phyloP scores from a whole-genome alignment of 1,140 invertebrate genomes.

The Brachionus rotundiformis region DNA sequence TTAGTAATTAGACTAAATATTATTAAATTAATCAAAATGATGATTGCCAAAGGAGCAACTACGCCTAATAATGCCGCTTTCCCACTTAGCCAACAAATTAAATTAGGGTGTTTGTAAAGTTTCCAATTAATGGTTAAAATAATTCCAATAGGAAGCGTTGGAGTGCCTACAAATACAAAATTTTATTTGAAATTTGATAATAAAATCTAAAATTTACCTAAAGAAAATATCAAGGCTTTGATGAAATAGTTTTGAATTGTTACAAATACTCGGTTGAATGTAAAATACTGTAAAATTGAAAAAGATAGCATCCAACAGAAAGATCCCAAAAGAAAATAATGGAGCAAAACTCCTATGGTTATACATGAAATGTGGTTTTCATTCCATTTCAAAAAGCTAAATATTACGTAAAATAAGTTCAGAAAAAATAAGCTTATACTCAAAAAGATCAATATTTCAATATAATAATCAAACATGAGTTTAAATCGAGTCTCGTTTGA shows the following conservation, averaged over 20 bases:
- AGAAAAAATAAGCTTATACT: conserved; percentile 16
- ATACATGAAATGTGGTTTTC: neutral
- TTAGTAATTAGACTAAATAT: conserved; percentile 17
- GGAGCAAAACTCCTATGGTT: neutral
- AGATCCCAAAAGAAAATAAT: conserved; percentile 15
- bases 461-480: conserved; percentile 49
- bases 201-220: conserved; percentile 13
- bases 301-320: conserved; percentile 49
- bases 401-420: conserved; percentile 35
- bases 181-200: neutral
- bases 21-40: conserved; percentile 13
- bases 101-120: conserved; percentile 37
- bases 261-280: conserved; percentile 29
- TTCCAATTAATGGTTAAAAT: conserved; percentile 42
- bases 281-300: conserved; percentile 36
- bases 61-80: neutral
- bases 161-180: neutral
- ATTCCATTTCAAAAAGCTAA: conserved; percentile 22
- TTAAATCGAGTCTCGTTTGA: conserved; percentile 29
- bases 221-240: conserved; percentile 17
- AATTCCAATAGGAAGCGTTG: neutral
- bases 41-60: neutral
- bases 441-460: conserved; percentile 25
- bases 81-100: conserved; percentile 32
- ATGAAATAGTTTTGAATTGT: conserved; percentile 13